Percentiles rank a stretch among this genome's conserved stretches.
Conservation (phyloP, 35 echinoderm and acorn worm species). For the Lytechinus variegatus region DNA sequence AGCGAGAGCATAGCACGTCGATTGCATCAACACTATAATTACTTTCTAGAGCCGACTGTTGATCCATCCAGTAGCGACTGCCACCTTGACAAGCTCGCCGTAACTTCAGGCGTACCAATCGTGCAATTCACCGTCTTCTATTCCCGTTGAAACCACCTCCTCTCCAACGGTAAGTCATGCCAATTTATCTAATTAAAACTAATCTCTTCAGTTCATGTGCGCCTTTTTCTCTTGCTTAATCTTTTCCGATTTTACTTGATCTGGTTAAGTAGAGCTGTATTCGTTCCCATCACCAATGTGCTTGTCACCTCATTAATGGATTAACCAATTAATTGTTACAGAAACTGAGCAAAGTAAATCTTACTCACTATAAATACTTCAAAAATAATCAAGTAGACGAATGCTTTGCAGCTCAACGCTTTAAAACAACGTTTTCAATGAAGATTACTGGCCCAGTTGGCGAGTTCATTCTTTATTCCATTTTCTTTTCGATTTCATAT, state of each 20-base stretch:
- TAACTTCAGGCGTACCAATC: constrained; percentile 8
- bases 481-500: not conserved
- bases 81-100: constrained; percentile 32
- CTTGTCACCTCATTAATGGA: constrained; percentile 5
- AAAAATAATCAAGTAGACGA: not conserved
- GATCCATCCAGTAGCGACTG: constrained; percentile 34
- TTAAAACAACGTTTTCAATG: not conserved
- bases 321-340: not conserved
- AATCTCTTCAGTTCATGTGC: constrained; percentile 6
- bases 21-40: constrained; percentile 45
- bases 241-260: not conserved
- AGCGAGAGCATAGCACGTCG: constrained; percentile 6
- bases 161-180: constrained; percentile 39
- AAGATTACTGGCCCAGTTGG: not conserved
- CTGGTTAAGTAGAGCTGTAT: not conserved
- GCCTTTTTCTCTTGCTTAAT: constrained; percentile 2
- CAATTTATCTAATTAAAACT: constrained; percentile 39
- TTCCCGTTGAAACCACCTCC: not conserved
- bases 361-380: not conserved
- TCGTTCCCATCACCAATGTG: not conserved
- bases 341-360: not conserved
- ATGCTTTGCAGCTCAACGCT: not conserved
- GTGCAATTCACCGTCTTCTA: constrained; percentile 10
- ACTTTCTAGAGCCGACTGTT: not conserved
- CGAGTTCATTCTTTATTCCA: not conserved